Base-by-base conservation (phyloP, 2,797 vertebrate genomes). In the Prunella strophiata region DNA sequence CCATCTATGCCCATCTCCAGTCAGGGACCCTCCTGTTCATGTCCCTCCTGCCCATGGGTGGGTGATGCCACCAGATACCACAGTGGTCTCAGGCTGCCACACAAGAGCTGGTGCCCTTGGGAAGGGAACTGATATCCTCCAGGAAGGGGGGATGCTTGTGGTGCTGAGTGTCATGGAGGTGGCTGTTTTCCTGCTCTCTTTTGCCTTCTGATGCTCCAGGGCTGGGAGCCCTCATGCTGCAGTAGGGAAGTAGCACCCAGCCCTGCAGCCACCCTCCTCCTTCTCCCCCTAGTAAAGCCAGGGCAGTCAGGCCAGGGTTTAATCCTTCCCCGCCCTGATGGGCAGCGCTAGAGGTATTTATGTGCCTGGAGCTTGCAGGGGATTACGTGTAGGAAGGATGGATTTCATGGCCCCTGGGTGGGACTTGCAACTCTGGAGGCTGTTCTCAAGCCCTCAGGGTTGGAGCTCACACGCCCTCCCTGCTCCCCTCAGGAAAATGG, bases 401-500 rank as follows among this genome's bases (percentile, higher is more conserved):
- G 70, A 67, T 95, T 94, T 94, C 11, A 11, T 13, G 5, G 50
- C 32, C 50, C 32, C 43, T 0, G 4, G 32, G 67, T 59, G 52
- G 86, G 58, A 61, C 40, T 50, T 5, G 1, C 22, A 18, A 10
- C 54, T n/a, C 42, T 0, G 0, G 47, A 32, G 38, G 29, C 50
- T 0, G 9, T 74, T 88, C 42, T 55, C n/a, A 65, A 61, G 61
- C 48, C 8, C 5, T n/a, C 8, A 7, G 26, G 48, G 51, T 57
- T 78, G 82, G 32, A 86, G 38, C 51, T 93, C 15, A 66, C 2
- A 2, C 26, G 89, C 3, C 0, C 14, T 81, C 36, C 62, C 12
- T 70, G 36, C 29, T 76, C 38, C 40, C 75, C 14, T 58, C 92
- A 98, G 98, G 98, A 97, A 26, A 96, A 95, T 5, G 71, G 87